These are phyloP conservation scores for Chiridota heheva DNA, from an alignment of 35 echinoderm and acorn worm genomes.

Conservation along the genomic window DNA sequence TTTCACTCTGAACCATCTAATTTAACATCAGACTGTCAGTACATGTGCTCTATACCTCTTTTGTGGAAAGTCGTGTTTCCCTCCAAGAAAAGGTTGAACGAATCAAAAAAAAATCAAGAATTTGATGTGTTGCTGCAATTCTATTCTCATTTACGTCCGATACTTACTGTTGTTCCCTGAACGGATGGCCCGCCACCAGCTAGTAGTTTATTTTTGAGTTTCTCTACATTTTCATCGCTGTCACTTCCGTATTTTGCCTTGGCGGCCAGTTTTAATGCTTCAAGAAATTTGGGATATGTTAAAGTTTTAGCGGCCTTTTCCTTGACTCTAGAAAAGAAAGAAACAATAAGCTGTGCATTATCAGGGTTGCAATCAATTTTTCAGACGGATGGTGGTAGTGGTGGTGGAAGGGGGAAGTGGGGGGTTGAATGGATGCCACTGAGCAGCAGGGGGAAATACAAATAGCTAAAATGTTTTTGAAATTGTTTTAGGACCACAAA, in stretches of 20 bases:
- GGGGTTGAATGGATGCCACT: too few species aligned
- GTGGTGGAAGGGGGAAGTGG: too few species aligned
- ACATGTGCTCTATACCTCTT: too few species aligned
- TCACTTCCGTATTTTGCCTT: constrained; percentile 43
- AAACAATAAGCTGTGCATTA: background rate
- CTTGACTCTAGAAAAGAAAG: background rate
- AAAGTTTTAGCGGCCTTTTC: background rate
- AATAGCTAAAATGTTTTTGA: too few species aligned
- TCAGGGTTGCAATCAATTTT: background rate
- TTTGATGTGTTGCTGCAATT: too few species aligned
- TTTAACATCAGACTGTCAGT: too few species aligned
- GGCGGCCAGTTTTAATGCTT: constrained; percentile 16
- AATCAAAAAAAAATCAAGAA: too few species aligned
- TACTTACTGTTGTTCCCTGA: constrained; percentile 47
- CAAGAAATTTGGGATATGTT: constrained; percentile 17
- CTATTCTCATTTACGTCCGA: background rate
- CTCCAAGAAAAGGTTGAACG: too few species aligned
- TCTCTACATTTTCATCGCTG: constrained; percentile 13
- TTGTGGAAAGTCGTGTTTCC: too few species aligned
- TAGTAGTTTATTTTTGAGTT: background rate
- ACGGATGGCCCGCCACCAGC: constrained; percentile 11
- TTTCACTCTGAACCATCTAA: too few species aligned
- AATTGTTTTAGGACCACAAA: too few species aligned
- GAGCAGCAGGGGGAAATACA: too few species aligned
- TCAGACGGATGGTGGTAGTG: background rate